These are phyloP conservation scores for Timema podura DNA, from an alignment of 2,888 invertebrate species.

Conservation along the genomic window DNA sequence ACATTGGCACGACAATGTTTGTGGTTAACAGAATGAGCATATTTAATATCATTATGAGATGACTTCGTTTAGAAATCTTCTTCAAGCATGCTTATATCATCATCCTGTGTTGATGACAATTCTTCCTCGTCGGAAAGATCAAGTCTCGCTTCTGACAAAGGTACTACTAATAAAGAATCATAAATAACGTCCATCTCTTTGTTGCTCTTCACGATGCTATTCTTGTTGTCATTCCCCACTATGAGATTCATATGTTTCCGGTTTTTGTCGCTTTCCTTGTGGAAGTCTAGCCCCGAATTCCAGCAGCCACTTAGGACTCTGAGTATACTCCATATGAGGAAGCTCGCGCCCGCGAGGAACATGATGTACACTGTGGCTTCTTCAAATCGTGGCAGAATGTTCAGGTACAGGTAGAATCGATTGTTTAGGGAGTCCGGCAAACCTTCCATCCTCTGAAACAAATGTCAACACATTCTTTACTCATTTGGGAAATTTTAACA, in stretches of 20 bases:
- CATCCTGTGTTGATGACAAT: too few relatives aligned
- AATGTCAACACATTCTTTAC: too few relatives aligned
- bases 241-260: background rate
- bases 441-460: conserved; percentile 61
- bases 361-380: conserved; percentile 51
- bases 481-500: too few relatives aligned
- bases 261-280: conserved; percentile 2
- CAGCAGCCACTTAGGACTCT: conserved; percentile 40
- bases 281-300: conserved; percentile 23
- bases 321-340: conserved; percentile 51
- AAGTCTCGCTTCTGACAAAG: too few relatives aligned
- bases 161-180: too few relatives aligned
- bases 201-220: background rate
- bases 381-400: conserved; percentile 63
- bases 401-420: conserved; percentile 69
- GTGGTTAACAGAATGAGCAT: too few relatives aligned
- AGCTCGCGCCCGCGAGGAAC: conserved; percentile 50
- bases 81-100: too few relatives aligned
- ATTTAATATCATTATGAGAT: too few relatives aligned
- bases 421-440: conserved; percentile 59
- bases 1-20: too few relatives aligned
- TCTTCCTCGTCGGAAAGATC: too few relatives aligned
- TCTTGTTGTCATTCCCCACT: background rate
- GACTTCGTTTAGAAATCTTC: too few relatives aligned
- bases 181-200: conserved; percentile 47